phyloP scores from a whole-genome alignment of 1,140 invertebrate genomes.

The Diachasmimorpha longicaudata region DNA sequence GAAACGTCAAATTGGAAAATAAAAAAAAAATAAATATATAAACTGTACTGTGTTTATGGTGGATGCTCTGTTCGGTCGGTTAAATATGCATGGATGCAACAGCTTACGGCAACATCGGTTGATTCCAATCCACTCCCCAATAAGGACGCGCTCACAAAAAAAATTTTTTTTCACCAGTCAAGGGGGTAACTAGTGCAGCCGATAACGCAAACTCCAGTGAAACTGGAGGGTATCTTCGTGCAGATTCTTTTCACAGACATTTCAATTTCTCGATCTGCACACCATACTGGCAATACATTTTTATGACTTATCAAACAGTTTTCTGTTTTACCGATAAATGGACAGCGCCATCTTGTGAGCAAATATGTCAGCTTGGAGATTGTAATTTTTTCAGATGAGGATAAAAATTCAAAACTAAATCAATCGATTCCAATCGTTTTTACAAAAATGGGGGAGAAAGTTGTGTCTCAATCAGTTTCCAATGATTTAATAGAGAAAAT shows the following conservation, averaged over 20 bases:
- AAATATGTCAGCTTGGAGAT: background rate
- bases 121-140: conserved; percentile 19
- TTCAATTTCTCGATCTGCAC: background rate
- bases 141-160: background rate
- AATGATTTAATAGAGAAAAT: too few relatives aligned
- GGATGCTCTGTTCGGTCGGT: background rate
- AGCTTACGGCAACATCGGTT: conserved; percentile 24
- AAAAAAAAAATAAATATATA: background rate
- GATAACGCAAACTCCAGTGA: background rate
- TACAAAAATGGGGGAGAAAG: too few relatives aligned
- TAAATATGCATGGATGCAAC: conserved; percentile 18
- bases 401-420: too few relatives aligned
- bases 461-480: too few relatives aligned
- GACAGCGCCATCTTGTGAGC: background rate
- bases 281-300: background rate
- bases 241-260: background rate
- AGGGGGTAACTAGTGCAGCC: background rate
- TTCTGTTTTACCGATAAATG: background rate
- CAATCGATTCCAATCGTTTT: too few relatives aligned
- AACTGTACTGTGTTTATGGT: background rate
- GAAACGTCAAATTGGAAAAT: background rate
- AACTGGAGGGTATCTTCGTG: background rate
- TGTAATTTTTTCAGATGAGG: background rate
- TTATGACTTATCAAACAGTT: background rate
- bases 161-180: background rate